Conservation (phyloP, 2,888 invertebrate genomes). For the Gisinianus flammeolus region DNA sequence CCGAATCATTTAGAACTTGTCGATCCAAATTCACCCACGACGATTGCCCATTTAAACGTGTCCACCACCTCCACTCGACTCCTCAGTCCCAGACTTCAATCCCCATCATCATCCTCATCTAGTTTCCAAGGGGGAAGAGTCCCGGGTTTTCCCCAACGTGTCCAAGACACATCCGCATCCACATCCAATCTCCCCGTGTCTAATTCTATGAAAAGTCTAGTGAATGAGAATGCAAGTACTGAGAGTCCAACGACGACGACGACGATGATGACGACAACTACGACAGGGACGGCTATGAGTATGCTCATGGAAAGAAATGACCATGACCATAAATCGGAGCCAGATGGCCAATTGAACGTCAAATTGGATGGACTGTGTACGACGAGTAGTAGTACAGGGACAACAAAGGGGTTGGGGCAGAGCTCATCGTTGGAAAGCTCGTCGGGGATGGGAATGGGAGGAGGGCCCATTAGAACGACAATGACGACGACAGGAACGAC, state of each 20-base stretch:
- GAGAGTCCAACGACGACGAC: neutral
- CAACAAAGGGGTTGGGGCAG: neutral
- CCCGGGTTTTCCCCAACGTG: constrained; percentile 82
- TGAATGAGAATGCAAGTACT: constrained; percentile 11
- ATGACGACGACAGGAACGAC: constrained; percentile 15
- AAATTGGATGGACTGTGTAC: constrained; percentile 22
- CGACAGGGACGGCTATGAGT: neutral
- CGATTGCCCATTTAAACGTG: constrained; percentile 32
- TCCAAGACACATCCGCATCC: constrained; percentile 43
- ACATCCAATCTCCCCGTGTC: neutral
- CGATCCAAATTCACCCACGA: constrained; percentile 44
- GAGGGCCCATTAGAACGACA: neutral
- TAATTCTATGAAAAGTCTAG: constrained; percentile 6
- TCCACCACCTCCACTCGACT: neutral
- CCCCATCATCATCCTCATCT: constrained; percentile 21
- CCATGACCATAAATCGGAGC: constrained; percentile 28
- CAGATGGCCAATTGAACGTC: constrained; percentile 27
- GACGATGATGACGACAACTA: neutral
- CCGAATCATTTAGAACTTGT: constrained; percentile 56
- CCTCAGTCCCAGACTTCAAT: constrained; percentile 2
- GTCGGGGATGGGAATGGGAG: neutral
- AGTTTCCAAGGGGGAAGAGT: constrained; percentile 63
- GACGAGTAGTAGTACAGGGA: neutral
- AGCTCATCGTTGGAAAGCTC: neutral
- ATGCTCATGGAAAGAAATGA: constrained; percentile 18